These are phyloP conservation scores for Geothlypis trichas DNA, from an alignment of 2,113 vertebrate genomes.

Conservation along the genomic window DNA sequence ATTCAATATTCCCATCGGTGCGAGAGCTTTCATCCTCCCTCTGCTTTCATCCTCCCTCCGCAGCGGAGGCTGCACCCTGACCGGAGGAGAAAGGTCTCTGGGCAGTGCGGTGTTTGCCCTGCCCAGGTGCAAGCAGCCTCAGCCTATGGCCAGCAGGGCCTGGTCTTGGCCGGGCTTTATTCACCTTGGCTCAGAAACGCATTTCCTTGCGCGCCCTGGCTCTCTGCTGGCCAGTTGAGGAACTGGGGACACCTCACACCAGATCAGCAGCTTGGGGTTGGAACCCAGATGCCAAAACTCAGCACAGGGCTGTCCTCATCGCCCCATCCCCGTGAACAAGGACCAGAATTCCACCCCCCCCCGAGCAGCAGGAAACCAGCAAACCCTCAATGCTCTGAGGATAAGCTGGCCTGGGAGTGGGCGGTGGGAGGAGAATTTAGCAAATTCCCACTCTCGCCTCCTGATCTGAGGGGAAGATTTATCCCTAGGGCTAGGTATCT, in stretches of 20 bases:
- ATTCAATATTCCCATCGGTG: neutral
- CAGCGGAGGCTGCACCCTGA: neutral
- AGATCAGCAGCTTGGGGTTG: neutral
- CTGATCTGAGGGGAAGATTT: neutral
- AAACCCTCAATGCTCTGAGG: neutral
- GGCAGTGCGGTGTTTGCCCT: neutral
- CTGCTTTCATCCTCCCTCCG: neutral
- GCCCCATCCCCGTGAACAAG: neutral
- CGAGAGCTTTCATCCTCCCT: neutral
- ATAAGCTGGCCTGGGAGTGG: neutral
- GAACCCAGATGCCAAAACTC: neutral
- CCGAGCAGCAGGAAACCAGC: neutral
- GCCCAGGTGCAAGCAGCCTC: neutral
- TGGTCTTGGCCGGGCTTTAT: neutral
- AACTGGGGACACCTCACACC: neutral
- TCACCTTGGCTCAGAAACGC: neutral
- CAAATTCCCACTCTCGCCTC: neutral
- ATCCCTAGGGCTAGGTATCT: neutral
- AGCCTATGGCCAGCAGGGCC: neutral
- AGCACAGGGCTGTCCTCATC: neutral
- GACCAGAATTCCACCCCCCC: neutral
- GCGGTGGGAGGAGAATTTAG: neutral
- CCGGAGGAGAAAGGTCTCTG: slow-evolving; percentile 8
- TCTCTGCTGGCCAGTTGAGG: fast-evolving
- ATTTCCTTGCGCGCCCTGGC: neutral